A percentile compares a stretch with the other conserved stretches of the same genome.
phyloP scores from a whole-genome alignment of 2,888 invertebrate genomes.

The Euphydryas editha region DNA sequence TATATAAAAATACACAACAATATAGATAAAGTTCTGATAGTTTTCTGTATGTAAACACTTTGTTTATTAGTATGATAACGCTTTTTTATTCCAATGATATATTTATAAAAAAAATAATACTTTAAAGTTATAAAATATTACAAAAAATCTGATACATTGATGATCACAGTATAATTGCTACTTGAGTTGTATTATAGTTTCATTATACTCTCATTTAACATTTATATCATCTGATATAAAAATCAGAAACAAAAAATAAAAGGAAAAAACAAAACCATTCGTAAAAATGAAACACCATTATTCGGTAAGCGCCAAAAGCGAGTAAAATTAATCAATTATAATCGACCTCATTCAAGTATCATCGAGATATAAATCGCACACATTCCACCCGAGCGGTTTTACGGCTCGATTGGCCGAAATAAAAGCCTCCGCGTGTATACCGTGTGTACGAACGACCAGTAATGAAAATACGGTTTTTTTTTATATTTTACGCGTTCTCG shows the following conservation, averaged over 20 bases:
- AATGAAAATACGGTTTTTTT: constrained; percentile 61
- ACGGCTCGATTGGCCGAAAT: constrained; percentile 59
- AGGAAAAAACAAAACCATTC: constrained; percentile 18
- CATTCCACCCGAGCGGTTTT: constrained; percentile 42
- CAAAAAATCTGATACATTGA: no score
- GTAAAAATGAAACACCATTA: constrained; percentile 28
- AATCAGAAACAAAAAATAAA: constrained; percentile 15
- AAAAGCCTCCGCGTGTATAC: constrained; percentile 61
- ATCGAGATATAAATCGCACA: constrained; percentile 37
- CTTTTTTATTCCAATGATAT: no score
- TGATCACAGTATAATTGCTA: no score
- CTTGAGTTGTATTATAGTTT: no score
- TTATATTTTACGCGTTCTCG: constrained; percentile 48
- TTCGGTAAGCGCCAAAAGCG: constrained; percentile 27
- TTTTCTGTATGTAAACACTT: no score
- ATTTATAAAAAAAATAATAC: no score
- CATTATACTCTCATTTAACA: neutral
- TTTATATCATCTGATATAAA: neutral
- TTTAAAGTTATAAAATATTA: no score
- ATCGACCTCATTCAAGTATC: constrained; percentile 47
- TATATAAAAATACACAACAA: no score
- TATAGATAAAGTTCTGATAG: no score
- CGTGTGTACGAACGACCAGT: constrained; percentile 62
- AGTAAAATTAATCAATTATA: constrained; percentile 52
- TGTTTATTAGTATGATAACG: no score